Evolutionary conservation across 2,113 vertebrate genomes (phyloP).

Genomic region (Prolemur simus): DNA sequence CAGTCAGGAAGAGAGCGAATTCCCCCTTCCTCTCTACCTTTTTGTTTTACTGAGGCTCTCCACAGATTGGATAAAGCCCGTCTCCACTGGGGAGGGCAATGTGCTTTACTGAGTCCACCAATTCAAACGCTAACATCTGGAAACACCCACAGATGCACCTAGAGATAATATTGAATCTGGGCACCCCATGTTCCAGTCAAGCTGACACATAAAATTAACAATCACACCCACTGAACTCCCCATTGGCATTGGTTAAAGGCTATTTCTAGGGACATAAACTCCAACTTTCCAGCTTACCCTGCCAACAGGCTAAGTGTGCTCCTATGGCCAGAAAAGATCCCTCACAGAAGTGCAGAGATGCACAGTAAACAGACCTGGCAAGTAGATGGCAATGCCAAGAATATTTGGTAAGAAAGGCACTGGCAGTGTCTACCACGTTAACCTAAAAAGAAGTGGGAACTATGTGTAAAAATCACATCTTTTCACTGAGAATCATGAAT

Average conservation of each 20-base stretch:
- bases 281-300: background rate
- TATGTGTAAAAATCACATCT: background rate
- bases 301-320: background rate
- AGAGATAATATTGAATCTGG: background rate
- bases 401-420: background rate
- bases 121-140: background rate
- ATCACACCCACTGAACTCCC: background rate
- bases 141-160: background rate
- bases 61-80: background rate
- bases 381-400: background rate
- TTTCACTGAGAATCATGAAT: conserved; percentile 44
- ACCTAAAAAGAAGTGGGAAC: background rate
- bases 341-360: too few species aligned
- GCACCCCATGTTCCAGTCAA: background rate
- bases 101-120: background rate
- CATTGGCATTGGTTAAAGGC: background rate
- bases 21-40: background rate
- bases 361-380: background rate
- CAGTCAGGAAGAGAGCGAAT: background rate
- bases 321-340: background rate
- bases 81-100: background rate
- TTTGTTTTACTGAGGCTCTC: background rate
- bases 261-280: background rate
- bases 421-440: background rate
- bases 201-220: background rate